A percentile compares a stretch with the other conserved stretches of the same genome.
Conservation (phyloP, 2,888 invertebrate species). For the Amphipyra berbera region DNA sequence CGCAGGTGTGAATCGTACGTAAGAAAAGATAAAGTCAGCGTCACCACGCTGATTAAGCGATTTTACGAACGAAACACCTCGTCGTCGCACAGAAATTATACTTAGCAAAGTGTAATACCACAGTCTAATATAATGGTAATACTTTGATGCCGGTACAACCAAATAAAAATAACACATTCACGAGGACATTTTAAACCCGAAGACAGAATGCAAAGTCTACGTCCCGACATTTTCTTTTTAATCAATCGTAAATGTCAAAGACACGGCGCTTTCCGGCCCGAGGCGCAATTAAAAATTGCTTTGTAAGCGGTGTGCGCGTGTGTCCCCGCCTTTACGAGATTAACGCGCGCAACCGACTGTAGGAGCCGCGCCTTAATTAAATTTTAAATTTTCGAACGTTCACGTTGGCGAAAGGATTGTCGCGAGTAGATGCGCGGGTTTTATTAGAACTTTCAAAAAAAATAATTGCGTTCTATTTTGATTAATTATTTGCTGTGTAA, state of each 20-base stretch:
- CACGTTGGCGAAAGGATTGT: constrained; percentile 70
- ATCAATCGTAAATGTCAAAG: constrained; percentile 83
- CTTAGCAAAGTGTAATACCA: too few species aligned
- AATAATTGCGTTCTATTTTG: constrained; percentile 42
- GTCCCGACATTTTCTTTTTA: constrained; percentile 72
- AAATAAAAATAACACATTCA: constrained; percentile 24
- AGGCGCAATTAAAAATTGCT: constrained; percentile 85
- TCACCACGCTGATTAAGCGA: too few species aligned
- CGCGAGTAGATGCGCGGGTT: constrained; percentile 50
- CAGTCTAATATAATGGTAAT: too few species aligned
- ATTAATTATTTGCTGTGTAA: constrained; percentile 12
- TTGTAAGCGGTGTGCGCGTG: constrained; percentile 75
- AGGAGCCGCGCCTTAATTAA: constrained; percentile 77
- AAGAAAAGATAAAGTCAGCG: too few species aligned
- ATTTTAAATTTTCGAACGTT: constrained; percentile 81
- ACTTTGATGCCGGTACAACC: neutral
- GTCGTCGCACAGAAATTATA: too few species aligned
- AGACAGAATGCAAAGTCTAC: constrained; percentile 58
- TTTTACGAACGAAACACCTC: too few species aligned
- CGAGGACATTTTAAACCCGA: constrained; percentile 38
- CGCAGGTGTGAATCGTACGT: too few species aligned
- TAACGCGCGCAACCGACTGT: constrained; percentile 77
- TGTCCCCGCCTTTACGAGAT: constrained; percentile 79
- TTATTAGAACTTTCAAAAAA: constrained; percentile 51
- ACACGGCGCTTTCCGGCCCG: constrained; percentile 72